Base-by-base conservation (phyloP, 2,888 invertebrate genomes). In the Caenorhabditis panamensis region DNA sequence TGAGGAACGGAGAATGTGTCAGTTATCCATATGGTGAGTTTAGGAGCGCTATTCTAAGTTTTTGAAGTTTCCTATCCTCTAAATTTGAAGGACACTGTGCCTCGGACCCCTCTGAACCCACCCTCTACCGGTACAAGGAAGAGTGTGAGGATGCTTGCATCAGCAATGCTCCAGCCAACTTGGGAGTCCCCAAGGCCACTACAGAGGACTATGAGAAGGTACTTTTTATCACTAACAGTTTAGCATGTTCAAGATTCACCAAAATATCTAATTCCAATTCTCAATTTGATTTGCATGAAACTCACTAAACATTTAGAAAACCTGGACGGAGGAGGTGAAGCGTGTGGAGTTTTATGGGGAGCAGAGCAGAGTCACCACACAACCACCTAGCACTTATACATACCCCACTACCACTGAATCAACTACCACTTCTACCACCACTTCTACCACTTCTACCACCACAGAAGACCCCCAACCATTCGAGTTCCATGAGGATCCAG, bases 81-180 rank as follows among this genome's bases (percentile, higher is more conserved):
- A 1, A 18, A 36, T 18, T 66, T 88, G 18, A 54, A 89, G 90
- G 90, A 56, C 91, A 91, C 71, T 91, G 91, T 72, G 88, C 88
- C n/a, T 85, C 75, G 18, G 90, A 90, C 69, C 86, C 85, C n/a
- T 80, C 75, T 53, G 90, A 91, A 53, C 89, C 90, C 9, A 82
- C 83, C 66, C 82, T 91, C n/a, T 91, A 87, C 84, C 88, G 91
- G 4, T 91, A 91, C 85, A 90, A 91, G 82, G 90, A 90, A 63
- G 90, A 90, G 79, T 91, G 91, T 79, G 90, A 90, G 78, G 88
- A 90, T 68, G 83, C 88, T 31, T 91, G 91, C 62, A 78, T 87
- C 37, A 75, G 78, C 59, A 82, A 78, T 24, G 75, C 53, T 16
- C 80, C 81, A 37, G 85, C 73, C 18, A 85, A 85, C 49, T 68